Conservation (phyloP, 2,113 vertebrate species). For the Myrmecophaga tridactyla region DNA sequence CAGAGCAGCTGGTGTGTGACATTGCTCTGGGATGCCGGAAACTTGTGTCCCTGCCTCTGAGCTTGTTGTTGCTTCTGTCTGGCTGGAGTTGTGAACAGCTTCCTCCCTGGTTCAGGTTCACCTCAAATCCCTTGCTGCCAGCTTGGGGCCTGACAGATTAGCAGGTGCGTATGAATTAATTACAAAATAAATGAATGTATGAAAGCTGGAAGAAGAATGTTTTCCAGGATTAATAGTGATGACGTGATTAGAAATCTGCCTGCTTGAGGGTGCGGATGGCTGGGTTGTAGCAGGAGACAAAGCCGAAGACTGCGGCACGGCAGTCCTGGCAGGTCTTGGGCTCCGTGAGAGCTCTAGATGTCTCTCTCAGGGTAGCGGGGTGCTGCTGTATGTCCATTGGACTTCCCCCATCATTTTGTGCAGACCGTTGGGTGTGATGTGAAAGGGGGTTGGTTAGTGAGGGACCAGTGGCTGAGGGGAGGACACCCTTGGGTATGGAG, state of each 20-base stretch:
- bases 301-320: background rate
- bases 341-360: too few species aligned
- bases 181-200: background rate
- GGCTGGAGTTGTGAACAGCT: too few species aligned
- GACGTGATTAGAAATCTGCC: background rate
- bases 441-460: too few species aligned
- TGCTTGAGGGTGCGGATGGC: too few species aligned
- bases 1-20: too few species aligned
- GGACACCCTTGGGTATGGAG: background rate
- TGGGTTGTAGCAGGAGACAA: background rate
- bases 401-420: too few species aligned
- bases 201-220: background rate
- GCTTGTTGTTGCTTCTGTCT: too few species aligned
- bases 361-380: too few species aligned
- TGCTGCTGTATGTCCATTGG: too few species aligned
- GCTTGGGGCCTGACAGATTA: accelerated
- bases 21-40: too few species aligned
- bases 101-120: background rate
- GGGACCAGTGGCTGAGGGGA: too few species aligned
- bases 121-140: background rate
- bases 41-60: too few species aligned
- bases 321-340: background rate
- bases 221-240: background rate
- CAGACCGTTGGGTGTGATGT: background rate
- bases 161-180: background rate